Evolutionary conservation across 2,113 vertebrate genomes (phyloP).

Genomic region (Oryzias woworae): DNA sequence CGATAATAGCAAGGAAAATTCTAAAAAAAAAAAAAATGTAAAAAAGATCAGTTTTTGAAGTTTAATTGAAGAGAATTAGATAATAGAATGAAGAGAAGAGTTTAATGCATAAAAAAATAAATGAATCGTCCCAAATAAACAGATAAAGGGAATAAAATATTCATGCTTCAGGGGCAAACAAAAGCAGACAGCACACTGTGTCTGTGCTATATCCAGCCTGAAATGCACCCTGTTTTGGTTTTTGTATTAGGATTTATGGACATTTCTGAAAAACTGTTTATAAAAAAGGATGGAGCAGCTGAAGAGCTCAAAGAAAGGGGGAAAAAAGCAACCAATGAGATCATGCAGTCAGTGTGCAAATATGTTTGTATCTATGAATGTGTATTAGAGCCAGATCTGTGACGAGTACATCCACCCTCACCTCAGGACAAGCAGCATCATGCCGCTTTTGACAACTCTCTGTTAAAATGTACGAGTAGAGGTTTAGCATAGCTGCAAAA

Average conservation of each 20-base stretch:
- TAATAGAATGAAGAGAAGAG: slow-evolving; percentile 13
- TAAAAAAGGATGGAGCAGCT: slow-evolving; percentile 10
- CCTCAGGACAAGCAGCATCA: slow-evolving; percentile 11
- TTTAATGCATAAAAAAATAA: not conserved
- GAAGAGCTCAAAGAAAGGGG: slow-evolving; percentile 13
- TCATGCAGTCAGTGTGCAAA: not conserved
- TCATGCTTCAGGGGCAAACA: slow-evolving; percentile 9
- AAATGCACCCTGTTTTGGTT: not conserved
- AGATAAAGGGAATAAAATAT: slow-evolving; percentile 25
- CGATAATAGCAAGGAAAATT: no score
- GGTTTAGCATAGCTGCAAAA: not conserved
- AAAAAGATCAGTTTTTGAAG: no score
- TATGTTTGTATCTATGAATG: not conserved
- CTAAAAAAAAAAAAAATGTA: no score
- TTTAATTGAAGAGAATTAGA: not conserved
- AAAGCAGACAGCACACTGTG: not conserved
- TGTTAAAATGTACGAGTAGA: slow-evolving; percentile 9
- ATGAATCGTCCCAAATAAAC: slow-evolving; percentile 26
- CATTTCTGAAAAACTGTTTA: slow-evolving; percentile 5
- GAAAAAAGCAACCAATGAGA: not conserved
- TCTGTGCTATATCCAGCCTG: slow-evolving; percentile 8
- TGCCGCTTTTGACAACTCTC: slow-evolving; percentile 20
- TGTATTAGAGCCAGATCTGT: slow-evolving; percentile 11
- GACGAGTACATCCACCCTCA: slow-evolving; percentile 14
- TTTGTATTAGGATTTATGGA: not conserved